These are phyloP conservation scores for Lagria hirta DNA, from an alignment of 2,888 invertebrate species.

Conservation along the genomic window DNA sequence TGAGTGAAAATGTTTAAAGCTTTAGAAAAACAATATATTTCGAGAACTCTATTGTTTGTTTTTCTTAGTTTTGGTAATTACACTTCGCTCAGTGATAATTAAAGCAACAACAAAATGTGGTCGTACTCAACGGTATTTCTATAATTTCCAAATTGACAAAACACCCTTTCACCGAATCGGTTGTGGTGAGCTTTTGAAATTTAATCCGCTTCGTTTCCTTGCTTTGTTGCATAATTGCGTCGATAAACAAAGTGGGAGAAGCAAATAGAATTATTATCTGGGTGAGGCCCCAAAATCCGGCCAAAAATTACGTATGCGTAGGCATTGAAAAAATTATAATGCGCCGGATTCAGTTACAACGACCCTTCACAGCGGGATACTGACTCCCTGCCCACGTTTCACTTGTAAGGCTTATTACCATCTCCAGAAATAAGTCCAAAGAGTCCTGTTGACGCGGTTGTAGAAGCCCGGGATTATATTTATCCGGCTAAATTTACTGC, in stretches of 20 bases:
- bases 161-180: slow-evolving; percentile 13
- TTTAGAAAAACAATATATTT: no score
- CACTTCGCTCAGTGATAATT: slow-evolving; percentile 4
- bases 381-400: slow-evolving; percentile 34
- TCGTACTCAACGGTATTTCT: slow-evolving; percentile 4
- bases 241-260: slow-evolving; percentile 13
- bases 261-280: slow-evolving; percentile 14
- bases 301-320: slow-evolving; percentile 16
- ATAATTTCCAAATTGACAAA: slow-evolving; percentile 17
- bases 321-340: slow-evolving; percentile 34
- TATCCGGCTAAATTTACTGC: slow-evolving; percentile 28
- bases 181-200: slow-evolving; percentile 12
- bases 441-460: slow-evolving; percentile 49
- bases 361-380: slow-evolving; percentile 34
- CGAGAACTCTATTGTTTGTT: not conserved
- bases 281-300: slow-evolving; percentile 14
- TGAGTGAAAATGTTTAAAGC: no score
- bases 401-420: slow-evolving; percentile 43
- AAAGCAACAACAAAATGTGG: slow-evolving; percentile 1
- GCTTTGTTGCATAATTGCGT: slow-evolving; percentile 18
- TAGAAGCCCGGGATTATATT: slow-evolving; percentile 39
- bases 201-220: slow-evolving; percentile 16
- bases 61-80: slow-evolving; percentile 6
- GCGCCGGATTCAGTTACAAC: slow-evolving; percentile 45
- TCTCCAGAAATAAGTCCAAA: slow-evolving; percentile 46